Evolutionary conservation across 1,140 invertebrate species (phyloP).

Genomic region (Onthophagus taurus): DNA sequence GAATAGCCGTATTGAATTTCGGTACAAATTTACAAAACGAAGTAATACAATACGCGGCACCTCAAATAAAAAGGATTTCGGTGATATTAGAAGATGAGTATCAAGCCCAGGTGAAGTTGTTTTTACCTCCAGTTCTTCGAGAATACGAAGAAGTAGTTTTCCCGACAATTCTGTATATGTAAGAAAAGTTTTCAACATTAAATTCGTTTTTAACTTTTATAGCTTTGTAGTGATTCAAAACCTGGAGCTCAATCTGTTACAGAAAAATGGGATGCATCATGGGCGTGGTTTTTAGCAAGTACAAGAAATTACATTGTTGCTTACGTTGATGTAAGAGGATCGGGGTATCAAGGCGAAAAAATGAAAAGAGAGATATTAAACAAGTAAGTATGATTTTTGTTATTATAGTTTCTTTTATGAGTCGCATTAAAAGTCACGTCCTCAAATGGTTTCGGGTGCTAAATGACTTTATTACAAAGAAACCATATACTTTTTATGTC

Average conservation of each 20-base stretch:
- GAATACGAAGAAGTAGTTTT: slow-evolving; percentile 74
- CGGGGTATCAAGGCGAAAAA: slow-evolving; percentile 65
- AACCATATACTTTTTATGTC: no score
- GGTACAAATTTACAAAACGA: slow-evolving; percentile 29
- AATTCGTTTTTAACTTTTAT: slow-evolving; percentile 9
- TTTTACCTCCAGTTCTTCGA: slow-evolving; percentile 64
- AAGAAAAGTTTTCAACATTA: slow-evolving; percentile 48
- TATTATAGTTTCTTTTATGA: neutral
- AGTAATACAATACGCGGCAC: slow-evolving; percentile 26
- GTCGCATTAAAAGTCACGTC: no score
- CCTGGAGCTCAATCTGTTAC: slow-evolving; percentile 69
- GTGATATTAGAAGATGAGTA: slow-evolving; percentile 45
- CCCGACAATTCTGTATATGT: slow-evolving; percentile 72
- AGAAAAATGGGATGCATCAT: slow-evolving; percentile 60
- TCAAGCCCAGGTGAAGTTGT: slow-evolving; percentile 52
- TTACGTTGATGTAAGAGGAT: slow-evolving; percentile 69
- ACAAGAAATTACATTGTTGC: slow-evolving; percentile 67
- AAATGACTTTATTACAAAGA: slow-evolving; percentile 6
- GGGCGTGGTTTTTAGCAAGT: slow-evolving; percentile 68
- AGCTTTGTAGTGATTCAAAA: slow-evolving; percentile 50
- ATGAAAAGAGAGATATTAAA: slow-evolving; percentile 63
- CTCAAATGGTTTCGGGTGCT: neutral
- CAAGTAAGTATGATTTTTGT: slow-evolving; percentile 25
- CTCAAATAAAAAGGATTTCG: slow-evolving; percentile 35
- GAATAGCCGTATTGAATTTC: slow-evolving; percentile 47